Percentiles rank a stretch among this genome's conserved stretches.
These are phyloP conservation scores for Lasiurus cinereus DNA, from an alignment of 2,113 vertebrate species.

Conservation along the genomic window DNA sequence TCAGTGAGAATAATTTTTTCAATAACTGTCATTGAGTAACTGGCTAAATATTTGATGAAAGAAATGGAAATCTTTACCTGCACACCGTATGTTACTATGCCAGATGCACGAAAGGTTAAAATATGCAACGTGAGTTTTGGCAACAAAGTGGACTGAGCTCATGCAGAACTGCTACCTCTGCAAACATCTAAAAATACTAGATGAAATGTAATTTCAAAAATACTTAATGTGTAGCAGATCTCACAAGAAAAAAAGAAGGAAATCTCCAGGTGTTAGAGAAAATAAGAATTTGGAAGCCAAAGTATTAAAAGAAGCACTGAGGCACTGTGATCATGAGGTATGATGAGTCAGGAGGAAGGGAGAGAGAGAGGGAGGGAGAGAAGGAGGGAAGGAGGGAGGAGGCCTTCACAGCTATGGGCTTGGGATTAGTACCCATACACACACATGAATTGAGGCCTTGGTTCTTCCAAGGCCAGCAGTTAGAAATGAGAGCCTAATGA, in stretches of 20 bases:
- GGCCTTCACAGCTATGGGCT: neutral
- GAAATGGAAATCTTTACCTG: conserved; percentile 61
- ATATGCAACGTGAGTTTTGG: conserved; percentile 36
- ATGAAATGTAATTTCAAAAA: conserved; percentile 38
- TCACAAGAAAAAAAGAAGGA: conserved; percentile 47
- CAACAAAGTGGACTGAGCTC: conserved; percentile 49
- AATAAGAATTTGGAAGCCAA: conserved; percentile 18
- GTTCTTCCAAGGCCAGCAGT: neutral
- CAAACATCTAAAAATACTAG: conserved; percentile 49
- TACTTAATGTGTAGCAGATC: conserved; percentile 48
- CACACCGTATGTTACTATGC: conserved; percentile 52
- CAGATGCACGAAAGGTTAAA: conserved; percentile 56
- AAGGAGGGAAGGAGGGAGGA: neutral
- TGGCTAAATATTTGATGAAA: conserved; percentile 23
- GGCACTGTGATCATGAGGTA: neutral
- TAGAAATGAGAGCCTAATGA: neutral
- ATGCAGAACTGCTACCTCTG: neutral
- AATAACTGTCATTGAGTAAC: conserved; percentile 45
- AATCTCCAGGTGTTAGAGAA: neutral
- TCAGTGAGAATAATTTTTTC: conserved; percentile 47
- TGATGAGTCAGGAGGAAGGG: neutral
- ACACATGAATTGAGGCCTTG: neutral
- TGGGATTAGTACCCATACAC: neutral
- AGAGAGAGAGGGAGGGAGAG: neutral
- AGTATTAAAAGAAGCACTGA: neutral